Evolutionary conservation across 2,797 vertebrate species (phyloP), one percentile per base, ranked within the genome.

Genomic region (Hoplostethus mediterraneus): DNA sequence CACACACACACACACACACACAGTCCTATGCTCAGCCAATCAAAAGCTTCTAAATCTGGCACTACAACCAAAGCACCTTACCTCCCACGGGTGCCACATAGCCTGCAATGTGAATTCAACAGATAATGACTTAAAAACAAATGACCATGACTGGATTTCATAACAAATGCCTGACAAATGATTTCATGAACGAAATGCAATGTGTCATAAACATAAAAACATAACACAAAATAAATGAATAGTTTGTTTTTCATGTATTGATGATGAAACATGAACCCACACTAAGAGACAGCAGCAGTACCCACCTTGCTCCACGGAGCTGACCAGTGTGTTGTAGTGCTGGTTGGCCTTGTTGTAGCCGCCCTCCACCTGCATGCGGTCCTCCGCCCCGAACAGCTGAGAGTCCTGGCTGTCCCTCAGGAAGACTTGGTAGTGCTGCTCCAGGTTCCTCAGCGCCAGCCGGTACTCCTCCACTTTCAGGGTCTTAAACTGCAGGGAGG

Each of bases 351-450:
- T 76, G 16, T 82, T 90, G 85, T 96, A 97, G 62, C 95, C 95
- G 0, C 91, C 93, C 92, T 99, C 96, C 0, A 96, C 92, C 31
- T 96, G 95, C 88, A 96, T 95, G 0, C 96, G 94, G 87, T 99
- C 97, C 8, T 98, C 97, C 0, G 97, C 94, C 31, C 93, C 95
- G 4, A 98, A 99, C 88, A 93, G 88, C 7, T 93, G 91, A 0
- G 97, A 93, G 5, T 97, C 97, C 90, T 96, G 97, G 79, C 97
- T 97, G 88, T 97, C 95, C 0, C 94, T 88, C 85, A 98, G 87
- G 92, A 98, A 99, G 77, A 95, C 94, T 93, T 98, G 96, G 91
- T 97, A 97, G 90, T 97, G 97, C 6, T 73, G 82, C 87, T 99
- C 97, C 86, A 99, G 92, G 90, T 92, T 96, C 73, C 93, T 93